These are phyloP conservation scores for Rhinichthys klamathensis DNA, from an alignment of 2,113 vertebrate species.

Conservation along the genomic window DNA sequence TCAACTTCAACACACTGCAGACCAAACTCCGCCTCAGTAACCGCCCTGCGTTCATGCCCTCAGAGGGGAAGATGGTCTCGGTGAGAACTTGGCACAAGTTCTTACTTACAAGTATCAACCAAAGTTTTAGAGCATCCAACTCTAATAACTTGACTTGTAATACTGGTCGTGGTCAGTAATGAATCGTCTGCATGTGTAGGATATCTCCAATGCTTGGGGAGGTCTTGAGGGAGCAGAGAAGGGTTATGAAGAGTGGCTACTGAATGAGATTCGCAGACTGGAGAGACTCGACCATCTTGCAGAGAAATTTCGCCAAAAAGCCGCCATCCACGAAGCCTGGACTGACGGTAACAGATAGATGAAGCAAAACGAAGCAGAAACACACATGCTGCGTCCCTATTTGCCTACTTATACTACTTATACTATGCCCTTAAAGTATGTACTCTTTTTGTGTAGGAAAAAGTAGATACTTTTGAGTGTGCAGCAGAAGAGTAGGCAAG, in stretches of 20 bases:
- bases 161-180: not conserved
- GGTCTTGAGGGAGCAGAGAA: slow-evolving; percentile 95
- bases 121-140: not conserved
- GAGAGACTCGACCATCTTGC: slow-evolving; percentile 97
- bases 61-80: slow-evolving; percentile 97
- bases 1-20: slow-evolving; percentile 99
- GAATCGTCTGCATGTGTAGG: slow-evolving; percentile 72
- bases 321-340: slow-evolving; percentile 96
- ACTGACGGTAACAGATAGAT: slow-evolving; percentile 83
- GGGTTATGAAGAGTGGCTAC: slow-evolving; percentile 96
- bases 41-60: slow-evolving; percentile 97
- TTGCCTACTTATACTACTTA: too few species aligned
- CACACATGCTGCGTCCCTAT: too few species aligned
- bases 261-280: slow-evolving; percentile 96
- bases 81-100: slow-evolving; percentile 64
- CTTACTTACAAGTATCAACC: not conserved
- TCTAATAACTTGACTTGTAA: not conserved
- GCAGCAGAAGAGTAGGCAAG: too few species aligned
- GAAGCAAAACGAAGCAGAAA: not conserved
- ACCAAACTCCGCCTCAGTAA: slow-evolving; percentile 98
- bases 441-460: too few species aligned
- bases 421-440: too few species aligned
- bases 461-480: too few species aligned
- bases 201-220: slow-evolving; percentile 95
- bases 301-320: slow-evolving; percentile 98